phyloP scores from a whole-genome alignment of 2,113 vertebrate genomes.

The Neolamprologus sp. region DNA sequence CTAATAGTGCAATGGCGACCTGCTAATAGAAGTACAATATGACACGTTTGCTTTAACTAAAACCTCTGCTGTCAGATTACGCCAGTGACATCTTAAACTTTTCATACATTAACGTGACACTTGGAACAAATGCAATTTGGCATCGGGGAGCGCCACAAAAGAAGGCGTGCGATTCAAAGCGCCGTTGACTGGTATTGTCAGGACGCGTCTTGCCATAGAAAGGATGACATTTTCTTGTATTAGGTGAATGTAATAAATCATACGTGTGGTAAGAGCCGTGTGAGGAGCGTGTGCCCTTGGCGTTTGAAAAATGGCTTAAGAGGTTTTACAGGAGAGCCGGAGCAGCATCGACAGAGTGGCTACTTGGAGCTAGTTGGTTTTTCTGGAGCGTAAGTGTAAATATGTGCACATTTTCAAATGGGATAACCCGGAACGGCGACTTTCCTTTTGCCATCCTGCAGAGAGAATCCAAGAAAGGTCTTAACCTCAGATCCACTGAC shows the following conservation, averaged over 20 bases:
- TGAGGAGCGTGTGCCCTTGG: not conserved
- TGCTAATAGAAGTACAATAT: conserved; percentile 73
- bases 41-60: conserved; percentile 72
- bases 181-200: conserved; percentile 24
- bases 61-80: conserved; percentile 73
- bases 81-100: conserved; percentile 64
- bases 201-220: conserved; percentile 25
- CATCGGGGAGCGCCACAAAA: conserved; percentile 29
- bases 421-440: not conserved
- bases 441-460: not conserved
- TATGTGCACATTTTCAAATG: not conserved
- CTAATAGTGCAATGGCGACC: conserved; percentile 66
- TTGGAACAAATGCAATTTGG: conserved; percentile 69
- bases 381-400: not conserved
- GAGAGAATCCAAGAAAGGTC: not conserved
- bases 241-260: conserved; percentile 38
- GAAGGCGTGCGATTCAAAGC: conserved; percentile 13
- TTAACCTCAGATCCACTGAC: conserved; percentile 9
- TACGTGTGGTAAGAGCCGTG: not conserved
- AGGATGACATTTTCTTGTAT: conserved; percentile 37
- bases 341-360: not conserved
- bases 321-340: not conserved
- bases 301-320: not conserved
- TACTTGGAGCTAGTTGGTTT: not conserved
- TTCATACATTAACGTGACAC: conserved; percentile 67